Conservation (phyloP, 2,113 vertebrate genomes). For the Ictalurus furcatus region DNA sequence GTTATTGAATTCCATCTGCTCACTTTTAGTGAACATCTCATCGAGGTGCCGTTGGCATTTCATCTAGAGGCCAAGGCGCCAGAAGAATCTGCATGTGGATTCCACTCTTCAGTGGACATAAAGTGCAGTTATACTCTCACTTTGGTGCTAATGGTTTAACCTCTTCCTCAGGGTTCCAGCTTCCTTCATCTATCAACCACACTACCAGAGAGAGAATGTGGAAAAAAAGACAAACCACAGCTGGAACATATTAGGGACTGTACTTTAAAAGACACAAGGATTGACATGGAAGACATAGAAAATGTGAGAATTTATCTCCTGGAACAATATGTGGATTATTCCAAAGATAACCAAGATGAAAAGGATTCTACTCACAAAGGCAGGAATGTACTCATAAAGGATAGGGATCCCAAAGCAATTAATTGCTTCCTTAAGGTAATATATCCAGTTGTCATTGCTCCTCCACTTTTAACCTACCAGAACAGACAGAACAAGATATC, state of each 20-base stretch:
- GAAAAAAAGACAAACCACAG: constrained; percentile 13
- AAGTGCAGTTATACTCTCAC: constrained; percentile 53
- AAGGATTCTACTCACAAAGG: constrained; percentile 26
- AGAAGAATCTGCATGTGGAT: not conserved
- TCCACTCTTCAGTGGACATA: constrained; percentile 11
- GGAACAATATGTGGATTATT: not conserved
- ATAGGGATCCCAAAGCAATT: constrained; percentile 63
- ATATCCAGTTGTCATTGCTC: not conserved
- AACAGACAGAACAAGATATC: not conserved
- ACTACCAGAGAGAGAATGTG: constrained; percentile 5
- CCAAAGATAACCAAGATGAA: constrained; percentile 36
- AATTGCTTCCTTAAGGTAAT: constrained; percentile 65
- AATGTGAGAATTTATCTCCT: not conserved
- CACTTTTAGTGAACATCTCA: constrained; percentile 11
- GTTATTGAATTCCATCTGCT: not conserved
- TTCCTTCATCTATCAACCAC: not conserved
- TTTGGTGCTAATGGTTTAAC: constrained; percentile 59
- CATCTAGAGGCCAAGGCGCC: not conserved
- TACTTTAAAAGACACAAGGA: constrained; percentile 33
- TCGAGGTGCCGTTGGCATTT: not conserved
- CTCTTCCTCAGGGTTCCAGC: not conserved
- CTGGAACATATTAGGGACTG: constrained; percentile 23
- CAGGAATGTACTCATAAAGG: constrained; percentile 40
- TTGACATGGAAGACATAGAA: constrained; percentile 49
- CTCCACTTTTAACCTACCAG: not conserved